Percentiles rank a stretch among this genome's conserved stretches.
phyloP scores from a whole-genome alignment of 1,140 invertebrate genomes.

The Pinna nobilis region DNA sequence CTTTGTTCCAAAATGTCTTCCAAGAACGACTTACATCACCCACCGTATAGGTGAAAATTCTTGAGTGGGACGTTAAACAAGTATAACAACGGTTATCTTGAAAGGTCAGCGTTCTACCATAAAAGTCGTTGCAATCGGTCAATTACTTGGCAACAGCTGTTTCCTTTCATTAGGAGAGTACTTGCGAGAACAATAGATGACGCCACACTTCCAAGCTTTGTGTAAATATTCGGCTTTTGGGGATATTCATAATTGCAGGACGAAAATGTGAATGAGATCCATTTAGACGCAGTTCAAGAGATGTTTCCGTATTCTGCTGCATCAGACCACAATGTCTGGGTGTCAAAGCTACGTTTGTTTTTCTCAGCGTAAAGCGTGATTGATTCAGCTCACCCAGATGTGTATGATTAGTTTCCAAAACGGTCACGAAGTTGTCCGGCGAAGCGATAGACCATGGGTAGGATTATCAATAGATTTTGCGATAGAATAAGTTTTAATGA shows the following conservation, averaged over 20 bases:
- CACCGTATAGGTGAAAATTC: too few relatives aligned
- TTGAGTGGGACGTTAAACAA: too few relatives aligned
- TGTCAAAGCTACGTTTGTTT: conserved; percentile 74
- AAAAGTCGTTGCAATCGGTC: too few relatives aligned
- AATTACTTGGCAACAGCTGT: too few relatives aligned
- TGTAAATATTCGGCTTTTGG: conserved; percentile 44
- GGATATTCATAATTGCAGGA: conserved; percentile 50
- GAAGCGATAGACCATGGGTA: conserved; percentile 71
- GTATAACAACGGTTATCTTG: too few relatives aligned
- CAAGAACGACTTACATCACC: too few relatives aligned
- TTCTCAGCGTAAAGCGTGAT: conserved; percentile 74
- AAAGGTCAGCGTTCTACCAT: too few relatives aligned
- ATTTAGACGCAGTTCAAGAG: conserved; percentile 50
- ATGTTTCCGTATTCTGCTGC: conserved; percentile 74
- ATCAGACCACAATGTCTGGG: conserved; percentile 74
- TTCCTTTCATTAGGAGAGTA: too few relatives aligned
- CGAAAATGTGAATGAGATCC: conserved; percentile 51
- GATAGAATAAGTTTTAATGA: conserved; percentile 62
- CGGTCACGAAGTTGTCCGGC: conserved; percentile 41
- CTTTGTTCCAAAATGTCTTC: too few relatives aligned
- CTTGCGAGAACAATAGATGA: too few relatives aligned
- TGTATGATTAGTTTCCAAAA: conserved; percentile 22
- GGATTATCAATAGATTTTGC: conserved; percentile 71
- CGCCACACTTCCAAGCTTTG: too few relatives aligned
- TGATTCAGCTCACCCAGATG: conserved; percentile 35